Conservation (phyloP, 2,888 invertebrate species). For the Lottia scabra region DNA sequence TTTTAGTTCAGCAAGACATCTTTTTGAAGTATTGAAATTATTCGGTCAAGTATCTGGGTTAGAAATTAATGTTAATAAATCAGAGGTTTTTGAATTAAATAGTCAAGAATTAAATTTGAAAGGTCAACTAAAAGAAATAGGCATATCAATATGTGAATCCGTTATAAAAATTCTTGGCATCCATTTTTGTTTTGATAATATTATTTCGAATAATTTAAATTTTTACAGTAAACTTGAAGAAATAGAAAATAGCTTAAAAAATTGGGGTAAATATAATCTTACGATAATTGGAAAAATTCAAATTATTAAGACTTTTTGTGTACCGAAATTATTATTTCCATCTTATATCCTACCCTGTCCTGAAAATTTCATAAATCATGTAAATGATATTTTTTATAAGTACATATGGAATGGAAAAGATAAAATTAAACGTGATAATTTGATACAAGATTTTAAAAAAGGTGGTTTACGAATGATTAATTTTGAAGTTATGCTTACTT, state of each 20-base stretch:
- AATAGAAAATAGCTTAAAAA: neutral
- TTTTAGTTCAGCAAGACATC: neutral
- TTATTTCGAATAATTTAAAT: neutral
- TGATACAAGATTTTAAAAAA: neutral
- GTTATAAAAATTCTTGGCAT: neutral
- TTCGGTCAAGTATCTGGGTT: neutral
- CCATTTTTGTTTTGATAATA: neutral
- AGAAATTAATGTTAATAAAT: neutral
- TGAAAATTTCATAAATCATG: neutral
- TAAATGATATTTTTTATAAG: neutral
- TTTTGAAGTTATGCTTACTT: neutral
- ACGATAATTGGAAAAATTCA: constrained; percentile 1
- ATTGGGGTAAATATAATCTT: neutral
- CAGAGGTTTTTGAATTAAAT: neutral
- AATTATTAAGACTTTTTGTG: constrained; percentile 1
- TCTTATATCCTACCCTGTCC: neutral
- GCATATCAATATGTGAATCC: neutral
- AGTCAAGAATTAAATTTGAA: neutral
- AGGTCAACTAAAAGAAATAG: neutral
- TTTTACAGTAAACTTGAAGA: neutral
- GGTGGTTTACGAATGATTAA: neutral
- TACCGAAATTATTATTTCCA: neutral
- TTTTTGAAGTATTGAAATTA: neutral
- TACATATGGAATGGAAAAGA: neutral
- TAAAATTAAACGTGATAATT: neutral